These are phyloP conservation scores for Solen grandis DNA, from an alignment of 1,140 invertebrate species.

Conservation along the genomic window DNA sequence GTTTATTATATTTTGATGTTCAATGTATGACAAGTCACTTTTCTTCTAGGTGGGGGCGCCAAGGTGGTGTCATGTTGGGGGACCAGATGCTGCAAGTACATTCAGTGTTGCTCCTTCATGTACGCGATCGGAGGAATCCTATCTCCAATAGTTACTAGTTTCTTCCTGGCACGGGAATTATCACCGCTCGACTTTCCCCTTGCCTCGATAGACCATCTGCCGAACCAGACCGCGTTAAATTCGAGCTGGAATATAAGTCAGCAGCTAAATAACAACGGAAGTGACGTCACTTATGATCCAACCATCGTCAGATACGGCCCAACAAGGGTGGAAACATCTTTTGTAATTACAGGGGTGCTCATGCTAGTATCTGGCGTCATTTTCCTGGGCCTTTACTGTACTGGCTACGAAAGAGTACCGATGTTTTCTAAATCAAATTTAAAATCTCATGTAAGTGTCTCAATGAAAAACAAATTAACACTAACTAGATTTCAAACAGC, in stretches of 20 bases:
- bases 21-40: neutral
- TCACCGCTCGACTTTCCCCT: neutral
- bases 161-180: constrained; percentile 47
- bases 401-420: constrained; percentile 17
- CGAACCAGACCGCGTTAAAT: neutral
- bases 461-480: neutral
- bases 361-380: constrained; percentile 12
- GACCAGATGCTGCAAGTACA: constrained; percentile 15
- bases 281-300: no score
- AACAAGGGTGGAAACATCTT: constrained; percentile 30
- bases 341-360: constrained; percentile 38
- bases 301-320: neutral
- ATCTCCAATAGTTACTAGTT: constrained; percentile 49
- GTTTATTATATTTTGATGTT: neutral
- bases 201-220: neutral
- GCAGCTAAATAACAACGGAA: neutral
- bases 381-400: constrained; percentile 1
- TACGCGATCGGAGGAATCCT: constrained; percentile 58
- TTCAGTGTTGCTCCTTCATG: constrained; percentile 48
- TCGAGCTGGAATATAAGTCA: neutral
- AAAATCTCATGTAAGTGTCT: no score
- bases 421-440: neutral
- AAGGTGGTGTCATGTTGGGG: constrained; percentile 48
- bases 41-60: constrained; percentile 52
- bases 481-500: constrained; percentile 14